Evolutionary conservation across 2,113 vertebrate genomes (phyloP).

Genomic region (Oreotrochilus melanogaster): DNA sequence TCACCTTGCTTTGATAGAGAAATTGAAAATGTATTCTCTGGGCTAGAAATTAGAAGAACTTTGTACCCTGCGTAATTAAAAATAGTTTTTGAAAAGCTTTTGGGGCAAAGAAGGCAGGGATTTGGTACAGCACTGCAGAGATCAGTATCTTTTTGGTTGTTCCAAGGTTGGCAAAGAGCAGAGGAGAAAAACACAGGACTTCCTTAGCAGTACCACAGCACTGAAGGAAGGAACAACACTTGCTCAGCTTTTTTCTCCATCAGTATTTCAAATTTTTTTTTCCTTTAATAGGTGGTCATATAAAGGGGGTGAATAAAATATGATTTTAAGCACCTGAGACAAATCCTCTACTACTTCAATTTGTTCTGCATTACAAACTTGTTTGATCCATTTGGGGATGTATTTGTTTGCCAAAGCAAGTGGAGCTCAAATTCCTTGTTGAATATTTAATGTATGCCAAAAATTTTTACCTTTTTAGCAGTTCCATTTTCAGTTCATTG

Average conservation of each 20-base stretch:
- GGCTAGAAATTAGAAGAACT: constrained; percentile 72
- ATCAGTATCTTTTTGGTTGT: background rate
- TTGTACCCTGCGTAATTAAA: constrained; percentile 68
- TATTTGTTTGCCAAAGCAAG: constrained; percentile 75
- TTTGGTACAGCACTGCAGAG: background rate
- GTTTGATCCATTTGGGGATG: constrained; percentile 71
- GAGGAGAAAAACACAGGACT: background rate
- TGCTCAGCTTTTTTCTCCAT: background rate
- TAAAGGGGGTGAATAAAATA: constrained; percentile 62
- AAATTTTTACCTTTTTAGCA: constrained; percentile 38
- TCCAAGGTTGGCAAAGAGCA: background rate
- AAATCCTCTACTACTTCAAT: constrained; percentile 71
- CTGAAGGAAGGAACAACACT: background rate
- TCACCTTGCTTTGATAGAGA: constrained; percentile 80
- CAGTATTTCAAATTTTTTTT: constrained; percentile 13
- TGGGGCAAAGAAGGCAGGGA: background rate
- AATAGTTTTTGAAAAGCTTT: constrained; percentile 62
- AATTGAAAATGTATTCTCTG: constrained; percentile 75
- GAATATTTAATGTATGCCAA: constrained; percentile 66
- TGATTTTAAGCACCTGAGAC: constrained; percentile 64
- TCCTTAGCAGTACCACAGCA: background rate
- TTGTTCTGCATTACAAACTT: constrained; percentile 73
- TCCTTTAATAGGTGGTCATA: constrained; percentile 1
- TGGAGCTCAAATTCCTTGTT: constrained; percentile 46
- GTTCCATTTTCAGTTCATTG: background rate